These are phyloP conservation scores for Mustelus asterias DNA, from an alignment of 2,113 vertebrate genomes.

Conservation along the genomic window DNA sequence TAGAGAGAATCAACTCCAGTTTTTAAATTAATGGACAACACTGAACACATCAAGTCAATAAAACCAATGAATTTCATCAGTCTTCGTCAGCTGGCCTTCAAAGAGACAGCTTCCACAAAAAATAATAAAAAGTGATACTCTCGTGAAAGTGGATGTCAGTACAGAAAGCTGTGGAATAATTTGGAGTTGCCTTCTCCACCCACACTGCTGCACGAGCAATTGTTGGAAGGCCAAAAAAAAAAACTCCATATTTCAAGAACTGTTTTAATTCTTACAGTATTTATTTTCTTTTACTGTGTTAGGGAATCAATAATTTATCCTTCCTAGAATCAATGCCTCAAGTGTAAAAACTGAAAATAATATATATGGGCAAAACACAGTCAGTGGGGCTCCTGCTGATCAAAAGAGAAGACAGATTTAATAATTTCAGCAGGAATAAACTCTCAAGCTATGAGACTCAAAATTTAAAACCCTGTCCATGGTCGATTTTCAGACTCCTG, in stretches of 20 bases:
- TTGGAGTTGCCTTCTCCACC: not conserved
- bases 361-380: not conserved
- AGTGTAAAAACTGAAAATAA: not conserved
- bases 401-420: not conserved
- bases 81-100: not conserved
- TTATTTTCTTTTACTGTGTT: slow-evolving; percentile 1
- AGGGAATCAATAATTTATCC: not conserved
- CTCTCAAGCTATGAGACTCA: not conserved
- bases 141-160: not conserved
- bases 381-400: not conserved
- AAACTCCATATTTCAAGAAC: not conserved
- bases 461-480: not conserved
- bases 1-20: not conserved
- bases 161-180: not conserved
- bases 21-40: slow-evolving; percentile 10
- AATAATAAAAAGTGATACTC: not conserved
- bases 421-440: slow-evolving; percentile 2
- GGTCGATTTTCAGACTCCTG: not conserved
- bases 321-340: not conserved
- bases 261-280: not conserved
- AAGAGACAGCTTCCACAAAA: not conserved
- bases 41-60: not conserved
- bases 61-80: not conserved
- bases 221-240: not conserved
- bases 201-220: not conserved